A percentile compares a stretch with the other conserved stretches of the same genome.
Conservation (phyloP, 2,113 vertebrate species). For the Syrrhaptes paradoxus region DNA sequence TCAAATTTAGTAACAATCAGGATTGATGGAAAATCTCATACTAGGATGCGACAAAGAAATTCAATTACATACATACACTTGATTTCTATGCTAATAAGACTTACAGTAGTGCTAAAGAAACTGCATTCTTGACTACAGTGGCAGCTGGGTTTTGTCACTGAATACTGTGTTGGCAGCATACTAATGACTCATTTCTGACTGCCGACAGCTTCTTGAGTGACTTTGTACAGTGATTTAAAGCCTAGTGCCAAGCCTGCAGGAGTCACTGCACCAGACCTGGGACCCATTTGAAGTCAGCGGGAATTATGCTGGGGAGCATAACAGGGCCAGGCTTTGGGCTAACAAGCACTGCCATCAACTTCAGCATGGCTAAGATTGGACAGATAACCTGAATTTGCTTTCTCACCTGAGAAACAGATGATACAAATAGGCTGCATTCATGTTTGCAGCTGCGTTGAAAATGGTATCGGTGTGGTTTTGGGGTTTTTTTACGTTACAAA, state of each 20-base stretch:
- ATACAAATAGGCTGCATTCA: fast-evolving
- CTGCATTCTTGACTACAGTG: conserved; percentile 57
- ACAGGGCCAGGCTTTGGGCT: not conserved
- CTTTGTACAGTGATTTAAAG: conserved; percentile 27
- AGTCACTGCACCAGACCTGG: not conserved
- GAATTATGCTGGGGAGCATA: not conserved
- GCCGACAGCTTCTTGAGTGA: conserved; percentile 56
- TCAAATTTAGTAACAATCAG: conserved; percentile 69
- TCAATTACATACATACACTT: conserved; percentile 67
- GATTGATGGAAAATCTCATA: conserved; percentile 65
- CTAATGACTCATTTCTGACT: conserved; percentile 70
- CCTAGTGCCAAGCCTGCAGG: not conserved
- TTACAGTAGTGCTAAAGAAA: conserved; percentile 62
- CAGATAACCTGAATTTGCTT: not conserved
- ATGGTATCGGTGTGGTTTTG: too few relatives aligned
- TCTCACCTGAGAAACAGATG: not conserved
- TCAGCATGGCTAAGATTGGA: not conserved
- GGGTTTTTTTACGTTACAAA: not conserved
- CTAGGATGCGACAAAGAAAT: conserved; percentile 68
- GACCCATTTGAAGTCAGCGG: not conserved
- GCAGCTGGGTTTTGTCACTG: conserved; percentile 69
- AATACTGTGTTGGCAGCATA: conserved; percentile 69
- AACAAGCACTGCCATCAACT: not conserved
- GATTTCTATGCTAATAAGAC: conserved; percentile 68
- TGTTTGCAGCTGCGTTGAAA: not conserved